Evolutionary conservation across 2,888 invertebrate genomes (phyloP), one percentile per base, ranked within the genome.

Genomic region (Drosophila anomalipes): DNA sequence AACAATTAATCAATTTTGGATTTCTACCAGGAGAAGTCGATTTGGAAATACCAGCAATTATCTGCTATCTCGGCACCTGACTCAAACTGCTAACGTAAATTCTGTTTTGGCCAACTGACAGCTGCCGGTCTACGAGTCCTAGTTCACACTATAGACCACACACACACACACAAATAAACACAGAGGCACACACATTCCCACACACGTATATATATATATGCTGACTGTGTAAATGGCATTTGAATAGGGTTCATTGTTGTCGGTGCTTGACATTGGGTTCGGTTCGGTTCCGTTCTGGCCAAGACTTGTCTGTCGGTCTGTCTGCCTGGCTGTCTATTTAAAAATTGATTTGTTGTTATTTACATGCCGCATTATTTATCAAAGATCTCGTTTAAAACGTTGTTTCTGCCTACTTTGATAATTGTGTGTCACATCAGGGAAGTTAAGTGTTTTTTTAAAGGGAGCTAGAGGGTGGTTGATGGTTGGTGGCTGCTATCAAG

Each of bases 321-420:
- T 32, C 51, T 70, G 35, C 59, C 53, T 19, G 54, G 37, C 57
- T 83, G 74, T 88, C 89, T 90, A 74, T 89, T 90, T 83, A 81
- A 90, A 81, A 86, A 83, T 86, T 89, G 89, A 86, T 89, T 86
- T 90, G 90, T 86, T 86, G 86, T 90, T 86, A 86, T 90, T 90
- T 86, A 86, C 89, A 86, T 86, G 84, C 81, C 72, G 72, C 90
- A 86, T 89, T 86, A 83, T 83, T 81, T 90, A 87, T 89, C 83
- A 74, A 56, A 69, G 69, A 77, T 85, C 74, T 74, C 61, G 69
- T 70, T 69, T 69, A 65, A 70, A 71, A 61, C 64, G 56, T 67
- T 64, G 64, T 61, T 61, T 66, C 53, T 67, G 81, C 58, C 81
- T 52, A 53, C 44, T 54, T 44, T 41, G 86, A 83, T 86, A 86